Base-by-base conservation (phyloP, 2,797 vertebrate genomes). In the Kryptolebias ocellatus region DNA sequence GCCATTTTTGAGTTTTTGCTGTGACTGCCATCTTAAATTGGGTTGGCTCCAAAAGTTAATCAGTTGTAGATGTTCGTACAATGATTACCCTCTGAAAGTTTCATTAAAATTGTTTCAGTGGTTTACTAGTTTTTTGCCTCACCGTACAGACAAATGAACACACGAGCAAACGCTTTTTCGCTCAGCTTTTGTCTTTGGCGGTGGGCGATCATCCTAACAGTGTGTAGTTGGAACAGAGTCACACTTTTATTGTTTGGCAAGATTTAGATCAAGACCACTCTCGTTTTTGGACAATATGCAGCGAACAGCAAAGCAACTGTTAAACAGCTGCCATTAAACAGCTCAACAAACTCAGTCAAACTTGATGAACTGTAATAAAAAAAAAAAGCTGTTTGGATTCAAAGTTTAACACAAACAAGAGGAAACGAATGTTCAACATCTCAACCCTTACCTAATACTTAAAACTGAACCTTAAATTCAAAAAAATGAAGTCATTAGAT, bases 211-310 rank as follows among this genome's bases (percentile, higher is more conserved):
- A 42, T 42, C 11, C 12, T 42, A 42, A 34, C 31, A 34, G 14
- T 4, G 3, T 27, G 31, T 27, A 16, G 4, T 27, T 37, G 28
- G 29, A 24, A 51, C 28, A 47, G n/a, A 2, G 15, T 61, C 14
- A 34, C n/a, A 49, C 1, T 37, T 60, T 60, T 34, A 60, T 50
- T 50, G 46, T 16, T 50, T 39, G 4, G 46, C 37, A 61, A 31
- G 17, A 37, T 4, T 42, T 51, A 31, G 17, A 59, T 67, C 31
- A 44, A 28, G 5, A 47, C 11, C n/a, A 31, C 2, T 54, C 20
- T 53, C 2, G 39, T 37, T 24, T 54, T 50, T 47, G 10, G 11
- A 42, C 1, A 14, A 17, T 49, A 16, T 45, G 5, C n/a, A 63
- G 10, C 24, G 14, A 11, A 34, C 31, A 34, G 31, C n/a, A 18